phyloP scores from a whole-genome alignment of 2,888 invertebrate genomes.

The Mechanitis messenoides region DNA sequence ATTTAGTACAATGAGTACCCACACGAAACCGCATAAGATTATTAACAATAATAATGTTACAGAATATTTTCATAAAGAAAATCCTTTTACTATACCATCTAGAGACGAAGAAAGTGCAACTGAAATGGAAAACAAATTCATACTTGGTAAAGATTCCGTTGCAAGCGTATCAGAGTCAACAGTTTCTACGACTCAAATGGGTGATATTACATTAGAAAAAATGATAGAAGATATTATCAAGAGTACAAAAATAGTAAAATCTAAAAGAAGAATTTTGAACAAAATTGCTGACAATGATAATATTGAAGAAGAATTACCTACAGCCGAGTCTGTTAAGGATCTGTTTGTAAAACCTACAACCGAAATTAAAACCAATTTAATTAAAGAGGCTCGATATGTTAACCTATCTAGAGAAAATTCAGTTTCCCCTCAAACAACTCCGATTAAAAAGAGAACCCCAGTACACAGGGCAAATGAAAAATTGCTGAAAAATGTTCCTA shows the following conservation, averaged over 20 bases:
- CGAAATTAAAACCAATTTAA: constrained; percentile 60
- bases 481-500: constrained; percentile 62
- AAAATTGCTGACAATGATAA: constrained; percentile 37
- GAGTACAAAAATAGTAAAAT: constrained; percentile 72
- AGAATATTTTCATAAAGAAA: constrained; percentile 71
- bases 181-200: constrained; percentile 73
- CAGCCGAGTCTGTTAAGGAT: constrained; percentile 53
- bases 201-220: constrained; percentile 73
- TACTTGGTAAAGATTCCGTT: constrained; percentile 56
- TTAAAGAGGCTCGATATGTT: constrained; percentile 66
- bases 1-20: constrained; percentile 72
- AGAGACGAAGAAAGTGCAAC: constrained; percentile 67
- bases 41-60: constrained; percentile 61
- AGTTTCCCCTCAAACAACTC: constrained; percentile 60
- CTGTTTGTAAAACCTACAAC: constrained; percentile 64
- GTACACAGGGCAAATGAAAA: constrained; percentile 58
- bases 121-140: constrained; percentile 73
- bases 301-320: constrained; percentile 48
- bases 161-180: constrained; percentile 61
- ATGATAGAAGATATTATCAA: constrained; percentile 80
- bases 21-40: constrained; percentile 53
- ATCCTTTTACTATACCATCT: constrained; percentile 55
- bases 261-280: constrained; percentile 56
- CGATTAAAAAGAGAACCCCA: constrained; percentile 54
- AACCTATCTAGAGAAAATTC: constrained; percentile 67